Evolutionary conservation across 2,113 vertebrate species (phyloP).

Genomic region (Gulo gulo): DNA sequence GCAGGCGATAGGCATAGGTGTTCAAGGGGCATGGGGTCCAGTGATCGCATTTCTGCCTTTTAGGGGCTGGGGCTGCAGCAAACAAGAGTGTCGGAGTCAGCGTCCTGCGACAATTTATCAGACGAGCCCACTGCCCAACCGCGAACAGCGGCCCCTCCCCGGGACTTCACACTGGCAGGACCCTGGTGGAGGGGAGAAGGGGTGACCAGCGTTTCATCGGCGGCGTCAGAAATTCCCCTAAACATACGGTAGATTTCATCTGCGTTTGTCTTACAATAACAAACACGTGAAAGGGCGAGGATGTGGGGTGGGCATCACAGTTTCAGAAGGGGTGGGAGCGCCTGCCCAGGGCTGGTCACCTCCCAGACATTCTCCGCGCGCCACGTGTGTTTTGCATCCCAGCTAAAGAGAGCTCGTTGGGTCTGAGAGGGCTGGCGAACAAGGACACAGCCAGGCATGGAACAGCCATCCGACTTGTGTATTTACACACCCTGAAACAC

Average conservation of each 20-base stretch:
- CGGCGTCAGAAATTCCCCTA: rapidly evolving
- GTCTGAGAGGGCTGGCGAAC: background rate
- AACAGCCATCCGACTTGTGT: background rate
- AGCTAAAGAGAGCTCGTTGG: background rate
- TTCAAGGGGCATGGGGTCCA: conserved; percentile 76
- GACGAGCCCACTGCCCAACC: rapidly evolving
- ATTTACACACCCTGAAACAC: background rate
- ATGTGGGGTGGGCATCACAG: rapidly evolving
- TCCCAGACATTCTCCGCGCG: rapidly evolving
- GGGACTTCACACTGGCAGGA: no score
- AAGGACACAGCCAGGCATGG: rapidly evolving
- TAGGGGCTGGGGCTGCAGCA: conserved; percentile 79
- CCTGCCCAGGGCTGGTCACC: rapidly evolving
- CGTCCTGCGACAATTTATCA: rapidly evolving
- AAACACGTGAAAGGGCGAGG: background rate
- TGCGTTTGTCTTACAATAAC: background rate
- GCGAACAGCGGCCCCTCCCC: rapidly evolving
- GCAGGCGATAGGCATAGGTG: conserved; percentile 78
- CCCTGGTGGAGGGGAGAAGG: background rate
- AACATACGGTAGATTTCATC: rapidly evolving
- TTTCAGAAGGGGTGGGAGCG: background rate
- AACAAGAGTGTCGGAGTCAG: background rate
- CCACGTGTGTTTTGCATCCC: rapidly evolving
- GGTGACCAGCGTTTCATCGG: background rate
- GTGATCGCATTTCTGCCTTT: conserved; percentile 84